Percentiles rank a stretch among this genome's conserved stretches.
Conservation (phyloP, 2,888 invertebrate species). For the Ennomos quercinarius region DNA sequence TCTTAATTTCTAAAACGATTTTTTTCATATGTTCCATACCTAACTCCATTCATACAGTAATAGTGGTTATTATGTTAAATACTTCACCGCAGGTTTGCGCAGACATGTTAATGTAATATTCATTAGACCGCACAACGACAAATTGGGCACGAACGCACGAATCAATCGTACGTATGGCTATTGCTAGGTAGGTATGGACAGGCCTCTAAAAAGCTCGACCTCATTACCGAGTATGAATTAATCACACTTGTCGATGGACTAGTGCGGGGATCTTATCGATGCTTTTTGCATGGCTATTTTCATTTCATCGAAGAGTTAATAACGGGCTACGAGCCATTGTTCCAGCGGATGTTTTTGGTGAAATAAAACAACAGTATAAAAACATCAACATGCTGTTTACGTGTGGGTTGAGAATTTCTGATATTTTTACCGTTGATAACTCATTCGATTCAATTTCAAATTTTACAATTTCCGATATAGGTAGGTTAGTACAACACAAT, state of each 20-base stretch:
- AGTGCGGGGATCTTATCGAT: constrained; percentile 34
- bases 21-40: constrained; percentile 37
- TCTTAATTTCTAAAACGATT: constrained; percentile 22
- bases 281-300: not conserved
- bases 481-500: no score
- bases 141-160: constrained; percentile 75
- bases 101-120: constrained; percentile 66
- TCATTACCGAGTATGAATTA: constrained; percentile 81
- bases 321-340: no score
- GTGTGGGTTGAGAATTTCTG: no score
- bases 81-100: constrained; percentile 49
- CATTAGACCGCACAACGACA: constrained; percentile 67
- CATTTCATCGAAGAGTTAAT: not conserved
- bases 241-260: constrained; percentile 71
- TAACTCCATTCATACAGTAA: constrained; percentile 32
- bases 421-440: no score
- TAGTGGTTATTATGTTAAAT: constrained; percentile 43
- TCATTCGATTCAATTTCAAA: no score
- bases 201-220: constrained; percentile 70
- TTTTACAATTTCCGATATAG: no score
- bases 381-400: no score
- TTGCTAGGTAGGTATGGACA: constrained; percentile 26
- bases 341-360: no score
- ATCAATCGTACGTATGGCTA: constrained; percentile 55
- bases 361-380: no score